These are phyloP conservation scores for Camptogramma bilineatum DNA, from an alignment of 2,888 invertebrate species.

Conservation along the genomic window DNA sequence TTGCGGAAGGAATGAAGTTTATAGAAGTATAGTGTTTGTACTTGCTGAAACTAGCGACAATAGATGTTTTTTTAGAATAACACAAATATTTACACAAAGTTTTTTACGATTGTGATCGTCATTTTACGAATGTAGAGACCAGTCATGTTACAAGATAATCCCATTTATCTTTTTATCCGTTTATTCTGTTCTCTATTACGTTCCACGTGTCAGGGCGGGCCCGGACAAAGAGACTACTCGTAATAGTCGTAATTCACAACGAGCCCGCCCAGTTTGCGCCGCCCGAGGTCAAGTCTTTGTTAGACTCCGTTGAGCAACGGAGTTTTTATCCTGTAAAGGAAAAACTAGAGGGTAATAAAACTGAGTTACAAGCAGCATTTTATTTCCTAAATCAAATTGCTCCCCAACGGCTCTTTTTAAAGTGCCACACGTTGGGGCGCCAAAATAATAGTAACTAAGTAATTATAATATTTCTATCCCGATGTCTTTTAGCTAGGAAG, in stretches of 20 bases:
- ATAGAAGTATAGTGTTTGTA: background rate
- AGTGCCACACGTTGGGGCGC: slow-evolving; percentile 14
- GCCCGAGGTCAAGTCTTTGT: slow-evolving; percentile 24
- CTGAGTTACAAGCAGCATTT: background rate
- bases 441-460: slow-evolving; percentile 14
- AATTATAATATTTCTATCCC: too few relatives aligned
- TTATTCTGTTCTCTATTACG: slow-evolving; percentile 13
- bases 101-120: background rate
- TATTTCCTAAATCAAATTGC: background rate
- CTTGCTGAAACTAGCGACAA: slow-evolving; percentile 1
- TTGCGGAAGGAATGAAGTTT: background rate
- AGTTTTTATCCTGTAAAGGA: slow-evolving; percentile 16
- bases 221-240: slow-evolving; percentile 20
- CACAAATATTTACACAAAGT: background rate
- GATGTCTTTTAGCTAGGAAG: too few relatives aligned
- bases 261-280: slow-evolving; percentile 14
- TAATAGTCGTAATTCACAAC: slow-evolving; percentile 26
- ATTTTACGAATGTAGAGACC: background rate
- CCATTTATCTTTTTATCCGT: slow-evolving; percentile 10
- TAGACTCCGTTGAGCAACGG: slow-evolving; percentile 4
- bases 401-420: background rate
- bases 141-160: slow-evolving; percentile 6
- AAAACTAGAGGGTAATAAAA: background rate
- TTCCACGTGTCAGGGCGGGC: slow-evolving; percentile 17
- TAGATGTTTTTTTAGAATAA: background rate